A percentile compares a stretch with the other conserved stretches of the same genome.
These are phyloP conservation scores for Silvanus unidentatus DNA, from an alignment of 2,888 invertebrate genomes.

Conservation along the genomic window DNA sequence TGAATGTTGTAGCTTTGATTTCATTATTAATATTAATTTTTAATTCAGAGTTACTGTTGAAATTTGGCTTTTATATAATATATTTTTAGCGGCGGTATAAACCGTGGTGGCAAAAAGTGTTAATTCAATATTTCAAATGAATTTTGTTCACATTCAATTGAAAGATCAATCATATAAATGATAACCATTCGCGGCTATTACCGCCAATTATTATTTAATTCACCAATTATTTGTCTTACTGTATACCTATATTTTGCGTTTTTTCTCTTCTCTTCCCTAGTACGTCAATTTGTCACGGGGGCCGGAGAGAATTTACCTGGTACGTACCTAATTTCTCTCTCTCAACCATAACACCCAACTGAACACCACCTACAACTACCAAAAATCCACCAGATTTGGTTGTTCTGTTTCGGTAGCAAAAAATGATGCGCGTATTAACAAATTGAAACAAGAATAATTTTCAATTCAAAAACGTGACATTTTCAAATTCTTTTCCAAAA, in stretches of 20 bases:
- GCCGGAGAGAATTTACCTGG: conserved; percentile 50
- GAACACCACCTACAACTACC: conserved; percentile 45
- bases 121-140: too few relatives aligned
- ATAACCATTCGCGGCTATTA: not conserved
- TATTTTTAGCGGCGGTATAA: conserved; percentile 3
- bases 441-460: conserved; percentile 4
- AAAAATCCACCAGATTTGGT: conserved; percentile 42
- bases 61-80: conserved; percentile 31
- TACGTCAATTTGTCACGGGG: conserved; percentile 51
- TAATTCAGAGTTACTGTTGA: conserved; percentile 42
- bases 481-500: too few relatives aligned
- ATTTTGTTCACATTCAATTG: too few relatives aligned
- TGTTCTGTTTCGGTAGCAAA: conserved; percentile 43
- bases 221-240: conserved; percentile 44
- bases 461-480: conserved; percentile 1
- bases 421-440: not conserved
- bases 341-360: conserved; percentile 45
- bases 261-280: conserved; percentile 49
- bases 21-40: conserved; percentile 35
- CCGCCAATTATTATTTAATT: conserved; percentile 10
- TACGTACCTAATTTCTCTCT: conserved; percentile 43
- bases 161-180: too few relatives aligned
- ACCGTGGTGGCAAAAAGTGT: not conserved
- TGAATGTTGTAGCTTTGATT: conserved; percentile 45
- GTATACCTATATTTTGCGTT: conserved; percentile 49